Evolutionary conservation across 2,888 invertebrate species (phyloP).

Genomic region (Busseola fusca): DNA sequence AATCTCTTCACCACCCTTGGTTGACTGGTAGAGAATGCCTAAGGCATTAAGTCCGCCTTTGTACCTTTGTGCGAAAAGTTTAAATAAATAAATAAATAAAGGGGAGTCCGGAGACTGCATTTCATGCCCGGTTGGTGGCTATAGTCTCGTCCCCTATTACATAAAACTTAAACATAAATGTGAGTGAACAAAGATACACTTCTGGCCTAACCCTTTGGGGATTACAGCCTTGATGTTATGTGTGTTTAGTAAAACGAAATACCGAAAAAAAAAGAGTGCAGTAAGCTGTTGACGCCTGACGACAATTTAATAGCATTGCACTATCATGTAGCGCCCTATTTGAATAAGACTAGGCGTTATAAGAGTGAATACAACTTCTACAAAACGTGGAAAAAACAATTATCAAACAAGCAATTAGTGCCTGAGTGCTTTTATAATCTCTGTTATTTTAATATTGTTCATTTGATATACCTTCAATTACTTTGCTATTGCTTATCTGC

Average conservation of each 20-base stretch:
- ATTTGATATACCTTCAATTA: conserved; percentile 15
- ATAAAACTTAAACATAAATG: background rate
- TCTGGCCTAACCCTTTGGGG: background rate
- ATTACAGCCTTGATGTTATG: background rate
- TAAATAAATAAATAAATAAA: too few relatives aligned
- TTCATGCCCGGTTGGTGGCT: background rate
- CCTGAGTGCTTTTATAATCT: background rate
- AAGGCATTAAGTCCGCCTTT: too few relatives aligned
- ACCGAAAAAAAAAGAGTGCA: background rate
- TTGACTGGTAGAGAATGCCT: too few relatives aligned
- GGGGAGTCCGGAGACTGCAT: background rate
- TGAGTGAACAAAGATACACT: background rate
- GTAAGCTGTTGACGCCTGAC: conserved; percentile 27
- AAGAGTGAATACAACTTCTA: background rate
- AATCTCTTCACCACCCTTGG: too few relatives aligned
- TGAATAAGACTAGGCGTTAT: conserved; percentile 4
- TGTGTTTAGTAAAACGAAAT: background rate
- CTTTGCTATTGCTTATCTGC: background rate
- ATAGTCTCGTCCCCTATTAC: background rate
- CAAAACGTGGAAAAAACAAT: background rate
- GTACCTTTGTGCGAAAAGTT: too few relatives aligned
- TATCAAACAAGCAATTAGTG: background rate
- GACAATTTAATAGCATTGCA: conserved; percentile 32
- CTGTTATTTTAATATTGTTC: background rate
- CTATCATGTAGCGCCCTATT: background rate